These are phyloP conservation scores for Lutjanus argentimaculatus DNA, from an alignment of 2,797 vertebrate genomes.

Conservation along the genomic window DNA sequence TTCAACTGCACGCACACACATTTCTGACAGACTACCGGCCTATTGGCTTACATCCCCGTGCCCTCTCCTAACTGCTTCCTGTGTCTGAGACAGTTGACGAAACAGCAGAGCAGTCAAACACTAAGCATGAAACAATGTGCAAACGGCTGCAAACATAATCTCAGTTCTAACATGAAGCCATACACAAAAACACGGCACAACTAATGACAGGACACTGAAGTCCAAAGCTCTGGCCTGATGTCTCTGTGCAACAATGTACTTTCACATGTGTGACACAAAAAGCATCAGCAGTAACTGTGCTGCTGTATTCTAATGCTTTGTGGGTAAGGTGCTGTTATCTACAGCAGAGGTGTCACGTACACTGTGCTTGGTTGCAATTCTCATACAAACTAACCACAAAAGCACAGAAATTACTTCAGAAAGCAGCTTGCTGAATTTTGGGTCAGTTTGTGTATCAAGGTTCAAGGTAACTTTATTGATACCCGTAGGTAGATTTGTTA, in stretches of 20 bases:
- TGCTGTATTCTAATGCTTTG: background rate
- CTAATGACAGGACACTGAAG: background rate
- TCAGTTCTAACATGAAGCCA: background rate
- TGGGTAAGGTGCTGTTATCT: background rate
- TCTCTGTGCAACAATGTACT: background rate
- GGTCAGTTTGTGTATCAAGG: background rate
- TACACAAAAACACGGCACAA: background rate
- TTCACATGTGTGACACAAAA: conserved; percentile 1
- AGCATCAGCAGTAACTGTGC: background rate
- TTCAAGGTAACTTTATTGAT: no score
- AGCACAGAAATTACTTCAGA: background rate
- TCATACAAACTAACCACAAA: conserved; percentile 1
- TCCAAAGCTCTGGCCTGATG: background rate
- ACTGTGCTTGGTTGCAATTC: background rate
- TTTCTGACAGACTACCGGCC: conserved; percentile 14
- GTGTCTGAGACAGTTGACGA: conserved; percentile 46
- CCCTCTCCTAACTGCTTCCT: conserved; percentile 43
- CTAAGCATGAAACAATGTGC: conserved; percentile 24
- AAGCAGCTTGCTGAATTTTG: background rate
- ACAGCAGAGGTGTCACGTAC: conserved; percentile 14
- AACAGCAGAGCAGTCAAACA: conserved; percentile 46
- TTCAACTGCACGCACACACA: background rate
- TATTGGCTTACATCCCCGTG: conserved; percentile 14
- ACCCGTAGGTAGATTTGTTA: no score
- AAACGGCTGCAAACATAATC: conserved; percentile 14